phyloP scores from a whole-genome alignment of 2,113 vertebrate species.

The Phylloscopus trochilus region DNA sequence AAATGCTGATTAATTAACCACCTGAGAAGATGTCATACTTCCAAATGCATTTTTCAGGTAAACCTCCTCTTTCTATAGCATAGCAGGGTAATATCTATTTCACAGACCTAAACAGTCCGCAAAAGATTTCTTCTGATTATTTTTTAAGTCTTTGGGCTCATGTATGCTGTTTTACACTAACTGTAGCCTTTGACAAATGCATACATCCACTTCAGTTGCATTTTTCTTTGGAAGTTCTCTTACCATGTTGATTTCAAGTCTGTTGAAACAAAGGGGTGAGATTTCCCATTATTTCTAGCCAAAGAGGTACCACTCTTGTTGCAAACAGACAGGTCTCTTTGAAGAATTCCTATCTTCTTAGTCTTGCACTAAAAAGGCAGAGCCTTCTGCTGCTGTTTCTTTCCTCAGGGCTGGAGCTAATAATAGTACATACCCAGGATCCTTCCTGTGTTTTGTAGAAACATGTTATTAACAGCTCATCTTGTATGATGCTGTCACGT shows the following conservation, averaged over 20 bases:
- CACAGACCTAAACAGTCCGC: not conserved
- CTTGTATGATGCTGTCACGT: not conserved
- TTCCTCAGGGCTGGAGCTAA: not conserved
- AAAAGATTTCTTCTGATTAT: not conserved
- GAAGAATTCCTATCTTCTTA: not conserved
- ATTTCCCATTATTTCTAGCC: not conserved
- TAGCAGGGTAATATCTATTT: not conserved
- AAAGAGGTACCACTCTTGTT: not conserved
- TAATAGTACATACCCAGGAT: not conserved
- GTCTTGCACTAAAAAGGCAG: not conserved
- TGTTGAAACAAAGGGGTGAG: not conserved
- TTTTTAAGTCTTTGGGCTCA: not conserved
- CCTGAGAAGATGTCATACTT: not conserved
- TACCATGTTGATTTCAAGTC: not conserved
- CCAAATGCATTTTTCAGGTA: not conserved
- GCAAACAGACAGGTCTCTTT: not conserved
- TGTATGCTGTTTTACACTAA: not conserved
- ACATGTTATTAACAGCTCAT: not conserved
- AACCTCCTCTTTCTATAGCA: not conserved
- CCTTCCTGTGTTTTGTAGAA: not conserved
- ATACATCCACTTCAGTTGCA: not conserved
- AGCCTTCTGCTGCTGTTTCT: not conserved
- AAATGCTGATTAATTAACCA: not conserved
- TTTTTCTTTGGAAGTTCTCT: not conserved
- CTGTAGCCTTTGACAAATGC: not conserved